A percentile compares a stretch with the other conserved stretches of the same genome.
phyloP scores from a whole-genome alignment of 2,888 invertebrate genomes.

The Brachyopa scutellaris region DNA sequence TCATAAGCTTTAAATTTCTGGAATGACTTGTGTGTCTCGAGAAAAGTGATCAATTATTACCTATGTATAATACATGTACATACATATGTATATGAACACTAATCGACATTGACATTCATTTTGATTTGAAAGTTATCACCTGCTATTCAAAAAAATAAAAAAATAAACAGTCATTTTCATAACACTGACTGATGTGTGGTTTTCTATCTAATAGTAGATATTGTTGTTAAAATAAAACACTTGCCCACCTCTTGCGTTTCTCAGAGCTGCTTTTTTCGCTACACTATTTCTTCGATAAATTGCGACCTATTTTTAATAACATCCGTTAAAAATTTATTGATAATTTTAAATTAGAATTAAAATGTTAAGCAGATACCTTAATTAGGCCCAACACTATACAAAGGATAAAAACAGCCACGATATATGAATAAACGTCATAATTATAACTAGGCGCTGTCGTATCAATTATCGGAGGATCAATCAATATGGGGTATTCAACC shows the following conservation, averaged over 20 bases:
- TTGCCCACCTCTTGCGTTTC: slow-evolving; percentile 7
- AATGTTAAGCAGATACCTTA: slow-evolving; percentile 35
- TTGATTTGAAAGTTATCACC: not conserved
- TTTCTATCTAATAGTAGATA: too few species aligned
- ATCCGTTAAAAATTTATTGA: too few species aligned
- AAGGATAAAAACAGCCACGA: slow-evolving; percentile 13
- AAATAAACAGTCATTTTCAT: not conserved
- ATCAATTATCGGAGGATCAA: not conserved
- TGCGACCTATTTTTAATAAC: not conserved
- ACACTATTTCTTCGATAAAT: not conserved
- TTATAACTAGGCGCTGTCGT: not conserved
- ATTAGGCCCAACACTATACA: not conserved
- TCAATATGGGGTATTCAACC: not conserved
- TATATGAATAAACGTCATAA: slow-evolving; percentile 4
- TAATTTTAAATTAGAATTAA: too few species aligned
- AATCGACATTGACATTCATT: not conserved
- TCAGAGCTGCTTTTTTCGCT: not conserved
- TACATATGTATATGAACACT: not conserved
- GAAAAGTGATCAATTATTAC: too few species aligned
- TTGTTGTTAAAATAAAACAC: too few species aligned
- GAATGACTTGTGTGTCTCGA: too few species aligned
- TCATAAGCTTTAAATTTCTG: too few species aligned
- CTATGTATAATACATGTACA: too few species aligned
- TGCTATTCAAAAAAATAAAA: not conserved
- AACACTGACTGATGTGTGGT: slow-evolving; percentile 18